phyloP scores from a whole-genome alignment of 1,140 invertebrate genomes.

The Lethrus apterus region DNA sequence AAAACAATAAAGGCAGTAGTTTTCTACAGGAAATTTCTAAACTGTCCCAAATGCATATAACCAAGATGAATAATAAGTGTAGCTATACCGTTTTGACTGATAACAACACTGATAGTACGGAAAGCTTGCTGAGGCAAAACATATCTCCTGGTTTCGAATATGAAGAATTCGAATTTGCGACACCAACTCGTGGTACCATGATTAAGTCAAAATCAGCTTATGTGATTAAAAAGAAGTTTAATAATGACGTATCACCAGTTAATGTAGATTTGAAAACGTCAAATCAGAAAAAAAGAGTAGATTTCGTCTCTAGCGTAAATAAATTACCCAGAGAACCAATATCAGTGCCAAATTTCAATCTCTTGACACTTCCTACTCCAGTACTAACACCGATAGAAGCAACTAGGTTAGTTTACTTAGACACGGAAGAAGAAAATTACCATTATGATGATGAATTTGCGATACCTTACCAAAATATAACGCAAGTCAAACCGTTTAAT shows the following conservation, averaged over 20 bases:
- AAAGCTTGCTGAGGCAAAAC: slow-evolving; percentile 48
- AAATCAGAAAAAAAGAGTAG: slow-evolving; percentile 37
- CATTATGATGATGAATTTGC: slow-evolving; percentile 17
- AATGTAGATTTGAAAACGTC: slow-evolving; percentile 21
- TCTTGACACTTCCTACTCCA: slow-evolving; percentile 55
- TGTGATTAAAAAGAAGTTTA: slow-evolving; percentile 47
- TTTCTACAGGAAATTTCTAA: slow-evolving; percentile 67
- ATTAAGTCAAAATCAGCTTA: slow-evolving; percentile 57
- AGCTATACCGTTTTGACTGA: slow-evolving; percentile 62
- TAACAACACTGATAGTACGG: slow-evolving; percentile 57
- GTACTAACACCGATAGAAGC: slow-evolving; percentile 62
- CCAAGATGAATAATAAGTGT: slow-evolving; percentile 58
- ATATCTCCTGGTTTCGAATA: slow-evolving; percentile 26
- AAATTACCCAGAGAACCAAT: slow-evolving; percentile 61
- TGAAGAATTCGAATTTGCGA: slow-evolving; percentile 31
- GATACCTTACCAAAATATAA: slow-evolving; percentile 7
- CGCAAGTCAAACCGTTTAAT: slow-evolving; percentile 11
- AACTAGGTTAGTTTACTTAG: slow-evolving; percentile 60
- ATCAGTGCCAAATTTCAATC: slow-evolving; percentile 68
- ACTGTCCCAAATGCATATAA: slow-evolving; percentile 63
- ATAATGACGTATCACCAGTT: slow-evolving; percentile 21
- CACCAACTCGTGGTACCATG: slow-evolving; percentile 41
- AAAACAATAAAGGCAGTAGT: slow-evolving; percentile 34
- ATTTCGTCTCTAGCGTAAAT: slow-evolving; percentile 33
- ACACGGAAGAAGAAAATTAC: slow-evolving; percentile 60